Percentiles rank a stretch among this genome's conserved stretches.
Evolutionary conservation across 2,797 vertebrate genomes (phyloP).

Genomic region (Ceyx erithaca): DNA sequence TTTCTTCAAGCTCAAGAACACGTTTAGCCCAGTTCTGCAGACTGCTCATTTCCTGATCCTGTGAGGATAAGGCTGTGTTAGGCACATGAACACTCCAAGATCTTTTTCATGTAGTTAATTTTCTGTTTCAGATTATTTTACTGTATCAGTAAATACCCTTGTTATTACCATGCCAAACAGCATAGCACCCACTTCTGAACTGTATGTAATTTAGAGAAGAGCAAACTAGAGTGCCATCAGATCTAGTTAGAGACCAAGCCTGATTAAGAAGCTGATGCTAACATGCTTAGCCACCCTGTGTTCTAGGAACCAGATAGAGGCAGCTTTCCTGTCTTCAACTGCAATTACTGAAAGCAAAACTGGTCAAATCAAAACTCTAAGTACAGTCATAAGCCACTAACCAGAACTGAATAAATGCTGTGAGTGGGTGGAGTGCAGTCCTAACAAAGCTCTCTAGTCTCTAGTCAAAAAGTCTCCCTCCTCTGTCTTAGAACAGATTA

Average conservation of each 20-base stretch:
- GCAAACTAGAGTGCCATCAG: background rate
- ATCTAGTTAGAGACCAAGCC: background rate
- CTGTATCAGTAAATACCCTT: background rate
- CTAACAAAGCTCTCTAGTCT: background rate
- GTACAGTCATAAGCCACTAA: background rate
- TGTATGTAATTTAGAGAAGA: background rate
- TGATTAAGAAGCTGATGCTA: background rate
- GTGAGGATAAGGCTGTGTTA: background rate
- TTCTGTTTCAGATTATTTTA: background rate
- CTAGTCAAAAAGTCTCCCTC: background rate
- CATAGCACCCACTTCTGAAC: background rate
- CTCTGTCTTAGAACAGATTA: background rate
- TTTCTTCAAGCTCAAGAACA: constrained; percentile 78
- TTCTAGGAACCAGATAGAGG: background rate
- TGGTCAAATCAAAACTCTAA: background rate
- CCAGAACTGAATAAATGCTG: background rate
- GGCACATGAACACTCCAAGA: background rate
- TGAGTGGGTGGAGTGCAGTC: background rate
- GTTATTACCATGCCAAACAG: background rate
- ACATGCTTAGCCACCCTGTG: background rate
- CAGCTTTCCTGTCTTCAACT: background rate
- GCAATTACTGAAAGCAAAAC: background rate
- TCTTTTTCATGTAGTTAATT: background rate
- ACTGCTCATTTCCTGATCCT: constrained; percentile 78
- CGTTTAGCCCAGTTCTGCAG: constrained; percentile 69